A percentile compares a stretch with the other conserved stretches of the same genome.
Evolutionary conservation across 1,140 invertebrate species (phyloP).

Genomic region (Macrobrachium nipponense): DNA sequence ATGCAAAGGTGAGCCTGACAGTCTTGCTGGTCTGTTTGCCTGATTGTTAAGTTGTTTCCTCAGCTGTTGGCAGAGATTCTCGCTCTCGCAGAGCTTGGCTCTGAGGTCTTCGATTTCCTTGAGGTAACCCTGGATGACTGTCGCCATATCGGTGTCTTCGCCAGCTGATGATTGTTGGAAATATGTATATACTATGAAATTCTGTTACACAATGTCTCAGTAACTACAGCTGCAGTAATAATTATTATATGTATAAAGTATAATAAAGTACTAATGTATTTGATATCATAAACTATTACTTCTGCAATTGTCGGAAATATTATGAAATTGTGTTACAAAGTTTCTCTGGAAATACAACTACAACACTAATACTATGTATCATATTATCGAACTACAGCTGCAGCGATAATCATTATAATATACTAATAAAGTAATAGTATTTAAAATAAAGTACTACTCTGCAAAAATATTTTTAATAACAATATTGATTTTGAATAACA

Average conservation of each 20-base stretch:
- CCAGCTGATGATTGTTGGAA: constrained; percentile 53
- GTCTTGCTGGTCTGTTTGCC: constrained; percentile 64
- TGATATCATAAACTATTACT: too few species aligned
- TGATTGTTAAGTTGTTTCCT: constrained; percentile 71
- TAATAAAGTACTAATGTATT: too few species aligned
- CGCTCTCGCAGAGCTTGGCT: constrained; percentile 88
- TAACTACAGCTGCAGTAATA: not conserved
- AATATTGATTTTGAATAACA: too few species aligned
- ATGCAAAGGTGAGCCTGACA: constrained; percentile 65
- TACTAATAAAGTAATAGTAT: too few species aligned
- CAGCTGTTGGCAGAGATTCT: constrained; percentile 84
- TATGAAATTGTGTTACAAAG: too few species aligned
- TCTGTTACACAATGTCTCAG: too few species aligned
- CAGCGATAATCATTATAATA: constrained; percentile 11
- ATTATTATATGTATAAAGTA: constrained; percentile 9
- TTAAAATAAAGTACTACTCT: too few species aligned
- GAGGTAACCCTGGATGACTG: constrained; percentile 85
- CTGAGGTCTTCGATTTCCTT: constrained; percentile 92
- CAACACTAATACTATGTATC: too few species aligned
- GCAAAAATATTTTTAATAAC: too few species aligned
- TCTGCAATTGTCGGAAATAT: too few species aligned
- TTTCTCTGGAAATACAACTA: too few species aligned
- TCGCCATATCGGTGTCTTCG: constrained; percentile 74
- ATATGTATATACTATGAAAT: not conserved
- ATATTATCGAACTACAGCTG: too few species aligned